Base-by-base conservation (phyloP, 64 coral and sea anemone species). In the Cladopsammia gracilis region DNA sequence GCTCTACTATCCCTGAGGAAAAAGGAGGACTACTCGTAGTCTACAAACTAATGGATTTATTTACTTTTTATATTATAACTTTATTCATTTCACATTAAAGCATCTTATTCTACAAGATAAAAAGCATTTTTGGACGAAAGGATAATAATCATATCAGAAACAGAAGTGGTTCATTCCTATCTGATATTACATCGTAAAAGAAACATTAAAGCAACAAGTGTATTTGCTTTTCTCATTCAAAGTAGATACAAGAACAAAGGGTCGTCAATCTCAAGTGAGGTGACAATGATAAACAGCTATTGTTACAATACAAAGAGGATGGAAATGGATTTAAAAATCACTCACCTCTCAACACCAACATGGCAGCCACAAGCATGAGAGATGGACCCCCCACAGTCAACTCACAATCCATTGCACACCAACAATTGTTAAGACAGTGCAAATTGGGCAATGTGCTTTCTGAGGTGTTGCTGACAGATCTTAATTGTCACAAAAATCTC, bases 211-310 rank as follows among this genome's bases (percentile, higher is more conserved):
- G 14, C 73, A 89, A 19, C 61, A 89, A 77, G 42, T 65, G 75
- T 26, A 65, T 89, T 77, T 60, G 75, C 20, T 48, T 64, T 68
- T 64, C 47, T 44, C 16, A 52, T 77, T n/a, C 75, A 89, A 89
- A 50, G 19, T 48, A 77, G 73, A 76, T 66, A 89, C 72, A 60
- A 67, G 65, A 89, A 77, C 87, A 89, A 89, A 77, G 87, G 65
- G 48, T 26, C 70, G 77, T 77, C 87, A 89, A 65, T 89, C 87
- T 64, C 58, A 89, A 89, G 87, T 57, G 73, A 78, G 87, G 50
- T 89, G 60, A 89, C 54, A 76, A 88, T 88, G 51, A 77, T 89
- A 89, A 89, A 89, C 73, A 89, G 73, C 73, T 89, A 89, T 78
- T 89, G 87, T 89, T 89, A 58, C 7, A 78, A 89, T 72, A 89